Evolutionary conservation across 2,888 invertebrate genomes (phyloP).

Genomic region (Itoplectis maculator): DNA sequence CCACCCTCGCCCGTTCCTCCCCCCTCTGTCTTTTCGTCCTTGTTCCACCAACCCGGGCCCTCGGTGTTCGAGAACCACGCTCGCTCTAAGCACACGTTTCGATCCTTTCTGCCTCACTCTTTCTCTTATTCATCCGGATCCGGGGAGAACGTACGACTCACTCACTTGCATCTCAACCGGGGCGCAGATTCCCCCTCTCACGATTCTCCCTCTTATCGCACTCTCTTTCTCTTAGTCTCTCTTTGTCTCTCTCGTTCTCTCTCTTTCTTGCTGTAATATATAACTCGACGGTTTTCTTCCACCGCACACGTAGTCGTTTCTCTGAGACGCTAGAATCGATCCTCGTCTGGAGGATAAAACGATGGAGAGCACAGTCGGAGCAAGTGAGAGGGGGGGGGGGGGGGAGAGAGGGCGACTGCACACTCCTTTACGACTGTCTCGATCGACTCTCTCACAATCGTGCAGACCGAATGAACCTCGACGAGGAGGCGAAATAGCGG

Average conservation of each 20-base stretch:
- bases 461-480: constrained; percentile 57
- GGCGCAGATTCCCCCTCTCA: constrained; percentile 32
- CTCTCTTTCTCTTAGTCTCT: constrained; percentile 32
- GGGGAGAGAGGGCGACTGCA: constrained; percentile 39
- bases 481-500: constrained; percentile 50
- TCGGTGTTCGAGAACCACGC: constrained; percentile 20
- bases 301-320: constrained; percentile 67
- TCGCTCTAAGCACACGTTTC: constrained; percentile 65
- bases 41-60: constrained; percentile 20
- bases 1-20: constrained; percentile 27
- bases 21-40: constrained; percentile 45
- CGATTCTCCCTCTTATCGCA: constrained; percentile 29
- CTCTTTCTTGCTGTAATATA: constrained; percentile 53
- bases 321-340: constrained; percentile 63
- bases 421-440: constrained; percentile 66
- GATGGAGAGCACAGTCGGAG: constrained; percentile 49
- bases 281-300: constrained; percentile 66
- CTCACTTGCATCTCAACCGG: constrained; percentile 63
- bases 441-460: constrained; percentile 56
- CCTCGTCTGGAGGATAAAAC: constrained; percentile 65
- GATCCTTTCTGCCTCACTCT: constrained; percentile 62
- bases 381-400: constrained; percentile 9
- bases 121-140: constrained; percentile 60
- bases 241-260: background rate
- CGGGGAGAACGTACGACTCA: constrained; percentile 61